These are phyloP conservation scores for Salvelinus sp. DNA, from an alignment of 2,113 vertebrate genomes.

Conservation along the genomic window DNA sequence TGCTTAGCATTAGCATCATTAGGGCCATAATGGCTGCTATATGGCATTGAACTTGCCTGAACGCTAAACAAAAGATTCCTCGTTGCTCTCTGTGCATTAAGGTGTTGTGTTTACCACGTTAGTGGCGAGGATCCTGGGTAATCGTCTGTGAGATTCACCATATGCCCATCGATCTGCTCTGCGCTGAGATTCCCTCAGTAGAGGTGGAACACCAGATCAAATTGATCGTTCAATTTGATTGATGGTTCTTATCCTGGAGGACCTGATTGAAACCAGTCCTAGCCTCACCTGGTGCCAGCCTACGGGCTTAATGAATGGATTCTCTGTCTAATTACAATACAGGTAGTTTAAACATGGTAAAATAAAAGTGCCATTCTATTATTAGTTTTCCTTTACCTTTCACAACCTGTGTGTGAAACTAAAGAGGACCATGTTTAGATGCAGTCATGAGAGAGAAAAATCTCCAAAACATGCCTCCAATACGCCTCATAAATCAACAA, in stretches of 20 bases:
- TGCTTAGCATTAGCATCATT: constrained; percentile 49
- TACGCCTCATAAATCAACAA: background rate
- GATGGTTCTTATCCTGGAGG: constrained; percentile 8
- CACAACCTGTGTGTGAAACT: no score
- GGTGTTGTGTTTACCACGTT: constrained; percentile 33
- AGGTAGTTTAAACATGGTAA: no score
- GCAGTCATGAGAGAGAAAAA: background rate
- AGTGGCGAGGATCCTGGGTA: constrained; percentile 39
- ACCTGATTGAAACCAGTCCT: no score
- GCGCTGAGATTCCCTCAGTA: constrained; percentile 21
- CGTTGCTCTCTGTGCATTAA: constrained; percentile 34
- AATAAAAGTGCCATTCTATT: no score
- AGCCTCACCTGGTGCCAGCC: no score
- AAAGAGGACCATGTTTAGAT: no score
- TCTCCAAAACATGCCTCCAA: background rate
- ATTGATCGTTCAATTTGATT: background rate
- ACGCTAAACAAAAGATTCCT: constrained; percentile 38
- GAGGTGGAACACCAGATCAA: background rate
- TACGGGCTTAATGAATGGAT: no score
- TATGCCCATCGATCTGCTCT: constrained; percentile 26
- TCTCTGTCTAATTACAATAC: no score
- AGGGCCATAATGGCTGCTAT: constrained; percentile 50
- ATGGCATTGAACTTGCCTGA: constrained; percentile 41
- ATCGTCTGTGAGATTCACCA: constrained; percentile 48
- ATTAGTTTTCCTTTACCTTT: no score